Conservation (phyloP, 2,113 vertebrate genomes). For the Corvus hawaiiensis region DNA sequence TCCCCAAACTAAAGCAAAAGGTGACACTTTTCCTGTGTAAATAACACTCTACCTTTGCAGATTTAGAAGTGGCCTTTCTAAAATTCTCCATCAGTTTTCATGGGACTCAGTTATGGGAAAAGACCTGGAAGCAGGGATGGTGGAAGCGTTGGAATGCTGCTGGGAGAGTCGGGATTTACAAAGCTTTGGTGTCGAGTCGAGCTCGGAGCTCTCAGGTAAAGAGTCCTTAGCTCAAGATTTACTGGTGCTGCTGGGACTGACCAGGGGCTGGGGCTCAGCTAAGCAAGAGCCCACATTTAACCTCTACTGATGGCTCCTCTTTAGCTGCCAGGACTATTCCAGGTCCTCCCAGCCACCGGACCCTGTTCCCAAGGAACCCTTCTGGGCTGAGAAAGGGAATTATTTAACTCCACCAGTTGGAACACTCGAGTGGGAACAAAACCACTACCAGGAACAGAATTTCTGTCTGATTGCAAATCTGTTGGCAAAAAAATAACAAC, state of each 20-base stretch:
- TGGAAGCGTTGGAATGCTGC: neutral
- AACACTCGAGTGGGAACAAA: neutral
- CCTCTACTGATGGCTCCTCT: neutral
- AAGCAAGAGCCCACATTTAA: neutral
- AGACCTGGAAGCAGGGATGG: fast-evolving
- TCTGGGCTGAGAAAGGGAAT: neutral
- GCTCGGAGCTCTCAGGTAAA: neutral
- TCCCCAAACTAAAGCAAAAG: neutral
- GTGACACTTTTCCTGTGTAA: neutral
- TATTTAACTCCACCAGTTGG: neutral
- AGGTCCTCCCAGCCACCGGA: neutral
- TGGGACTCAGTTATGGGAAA: fast-evolving
- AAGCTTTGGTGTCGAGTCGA: neutral
- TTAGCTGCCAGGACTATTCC: neutral
- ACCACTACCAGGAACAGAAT: neutral
- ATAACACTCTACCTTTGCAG: neutral
- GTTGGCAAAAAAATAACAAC: neutral
- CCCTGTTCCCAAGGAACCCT: neutral
- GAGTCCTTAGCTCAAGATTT: neutral
- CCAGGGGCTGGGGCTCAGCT: neutral
- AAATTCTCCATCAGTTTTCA: neutral
- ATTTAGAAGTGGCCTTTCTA: neutral
- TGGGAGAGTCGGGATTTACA: neutral
- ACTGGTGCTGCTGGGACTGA: neutral
- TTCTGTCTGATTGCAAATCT: neutral